Base-by-base conservation (phyloP, 64 coral and sea anemone genomes). In the Dendrophyllia cribrosa region DNA sequence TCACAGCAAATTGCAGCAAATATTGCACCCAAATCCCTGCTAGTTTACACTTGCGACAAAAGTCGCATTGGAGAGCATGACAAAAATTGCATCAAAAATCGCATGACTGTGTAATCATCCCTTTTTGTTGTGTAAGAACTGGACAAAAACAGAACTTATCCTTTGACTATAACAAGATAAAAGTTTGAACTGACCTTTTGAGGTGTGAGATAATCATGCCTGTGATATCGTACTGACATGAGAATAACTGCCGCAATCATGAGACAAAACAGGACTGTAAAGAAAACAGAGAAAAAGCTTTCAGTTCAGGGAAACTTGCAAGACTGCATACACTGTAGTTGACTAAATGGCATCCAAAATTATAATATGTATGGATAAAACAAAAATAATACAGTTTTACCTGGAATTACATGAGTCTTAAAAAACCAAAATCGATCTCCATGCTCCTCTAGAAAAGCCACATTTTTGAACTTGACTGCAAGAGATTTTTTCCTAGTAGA, bases 341-440 rank as follows among this genome's bases (percentile, higher is more conserved):
- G 34, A 34, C 34, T 34, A 34, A 34, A 34, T 34, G 34, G 34
- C 34, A 34, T 34, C 34, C 34, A 34, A 34, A 34, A 51, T 3
- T 44, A 15, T 9, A 17, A 25, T 9, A 72, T 21, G 23, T 19
- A 23, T 16, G 43, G 19, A 63, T 25, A 21, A 19, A 48, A 2
- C 12, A 50, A 14, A 17, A 86, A 19, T 43, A n/a, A 44, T 44
- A 56, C 20, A 23, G 20, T 24, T 19, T 20, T 99, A 99, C 97
- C 97, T 85, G 94, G 94, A 78, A 91, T 99, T 22, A 99, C 91
- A 73, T 99, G 94, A 49, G 91, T 99, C 47, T 91, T 99, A 66
- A 96, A 99, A 79, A 99, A 99, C 71, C 81, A 50, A 73, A 96
- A 94, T 85, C 75, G 75, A 53, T 99, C 92, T n/a, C 94, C 97